These are phyloP conservation scores for Callocephalon fimbriatum DNA, from an alignment of 2,113 vertebrate genomes.

Conservation along the genomic window DNA sequence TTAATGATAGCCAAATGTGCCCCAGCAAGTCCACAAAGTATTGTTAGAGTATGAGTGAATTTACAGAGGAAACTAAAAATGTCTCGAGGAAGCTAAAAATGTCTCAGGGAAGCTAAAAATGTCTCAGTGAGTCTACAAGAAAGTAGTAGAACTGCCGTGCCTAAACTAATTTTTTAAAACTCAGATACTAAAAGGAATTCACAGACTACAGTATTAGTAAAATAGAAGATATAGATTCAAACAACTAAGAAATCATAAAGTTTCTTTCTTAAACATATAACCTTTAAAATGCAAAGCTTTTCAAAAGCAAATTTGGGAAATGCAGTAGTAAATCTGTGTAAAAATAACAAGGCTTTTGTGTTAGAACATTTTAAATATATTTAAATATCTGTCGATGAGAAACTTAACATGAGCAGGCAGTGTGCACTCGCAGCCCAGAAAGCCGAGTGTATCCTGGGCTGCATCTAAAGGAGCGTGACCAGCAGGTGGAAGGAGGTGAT, in stretches of 20 bases:
- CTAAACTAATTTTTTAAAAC: background rate
- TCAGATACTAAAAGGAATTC: background rate
- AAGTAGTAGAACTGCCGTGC: background rate
- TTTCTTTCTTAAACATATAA: background rate
- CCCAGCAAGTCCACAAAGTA: background rate
- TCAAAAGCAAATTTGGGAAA: background rate
- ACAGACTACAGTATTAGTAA: background rate
- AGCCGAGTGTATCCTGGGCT: no score
- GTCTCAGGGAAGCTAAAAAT: background rate
- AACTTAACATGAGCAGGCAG: no score
- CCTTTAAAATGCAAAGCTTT: background rate
- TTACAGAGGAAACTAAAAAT: background rate
- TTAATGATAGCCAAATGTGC: background rate
- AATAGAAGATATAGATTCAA: background rate
- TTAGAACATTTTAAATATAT: background rate
- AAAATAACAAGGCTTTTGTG: background rate
- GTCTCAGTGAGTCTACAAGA: background rate
- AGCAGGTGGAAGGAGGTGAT: no score
- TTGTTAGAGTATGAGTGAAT: background rate
- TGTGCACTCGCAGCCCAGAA: no score
- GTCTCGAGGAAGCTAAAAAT: background rate
- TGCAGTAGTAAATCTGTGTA: background rate
- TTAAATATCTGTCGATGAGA: no score
- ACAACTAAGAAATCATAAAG: background rate
- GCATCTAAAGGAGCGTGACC: no score